Base-by-base conservation (phyloP, 92 coral and sea anemone species). In the Anthopleura xanthogrammica region DNA sequence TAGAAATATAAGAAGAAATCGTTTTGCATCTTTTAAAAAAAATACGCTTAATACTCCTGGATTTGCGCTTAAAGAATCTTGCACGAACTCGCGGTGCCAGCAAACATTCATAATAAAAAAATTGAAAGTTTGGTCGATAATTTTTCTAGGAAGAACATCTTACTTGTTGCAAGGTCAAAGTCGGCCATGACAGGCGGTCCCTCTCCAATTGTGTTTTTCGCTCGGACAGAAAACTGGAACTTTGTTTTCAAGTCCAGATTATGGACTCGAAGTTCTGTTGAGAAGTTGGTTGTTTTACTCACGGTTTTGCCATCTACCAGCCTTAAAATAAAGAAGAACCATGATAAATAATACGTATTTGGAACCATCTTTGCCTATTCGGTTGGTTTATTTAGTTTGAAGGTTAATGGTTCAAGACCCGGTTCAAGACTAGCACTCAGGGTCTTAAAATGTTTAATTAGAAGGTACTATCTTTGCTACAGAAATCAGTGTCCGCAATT, bases 151-250 rank as follows among this genome's bases (percentile, higher is more conserved):
- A 54, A 12, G 3, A 54, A 57, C n/a, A 8, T 3, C 97, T 85
- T 82, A 96, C 99, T 93, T 75, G 85, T 79, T 50, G 90, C 83
- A 46, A 96, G 85, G 70, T 96, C 97, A 80, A 96, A 90, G n/a
- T 80, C 89, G 12, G 87, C 99, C 39, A 89, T 89, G 75, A 90
- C 90, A 4, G 99, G 99, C 1, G 99, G 99, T 4, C 99, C 95
- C 4, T 78, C 81, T 13, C 99, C 99, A 20, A 96, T 89, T 48
- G 90, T 88, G 71, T 94, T 96, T n/a, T 84, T 82, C 13, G 99
- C 99, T 79, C 90, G 76, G 22, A 96, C 90, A 40, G 98, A 87
- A 77, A 96, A 77, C 89, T 85, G 97, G 89, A 94, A 96, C 74
- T 82, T 84, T 56, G 92, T 90, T 80, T 83, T 62, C 41, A 80